Evolutionary conservation across 1,140 invertebrate genomes (phyloP), one percentile per base, ranked within the genome.

Genomic region (Bombus confusus): DNA sequence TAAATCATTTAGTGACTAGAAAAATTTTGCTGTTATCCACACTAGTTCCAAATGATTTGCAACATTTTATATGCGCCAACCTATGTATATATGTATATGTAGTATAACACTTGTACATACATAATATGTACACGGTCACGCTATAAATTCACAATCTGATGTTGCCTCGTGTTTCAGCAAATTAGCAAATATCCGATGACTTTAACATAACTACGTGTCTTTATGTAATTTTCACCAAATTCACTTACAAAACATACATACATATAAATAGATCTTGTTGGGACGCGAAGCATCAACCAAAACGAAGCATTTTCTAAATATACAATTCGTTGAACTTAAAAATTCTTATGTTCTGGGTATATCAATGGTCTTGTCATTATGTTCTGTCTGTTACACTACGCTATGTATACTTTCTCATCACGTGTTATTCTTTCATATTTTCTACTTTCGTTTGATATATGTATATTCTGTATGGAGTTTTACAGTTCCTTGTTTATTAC

Each of bases 61-160:
- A 41, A 77, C 31, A 39, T n/a, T 76, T 76, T 76, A 57, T 41
- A 78, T 37, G 37, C 8, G 12, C n/a, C 37, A 64, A 25, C 37
- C 13, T 34, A 22, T 52, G 28, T 75, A 57, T 59, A 81, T 41
- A 74, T 39, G 62, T 9, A 57, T 41, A 69, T 72, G 59, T 72
- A 92, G 91, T 91, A 91, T 87, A 92, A 93, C 91, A 92, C 91
- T 92, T 39, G 80, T 86, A 86, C 73, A 89, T 84, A 90, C 47
- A 52, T 52, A 52, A 52, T 22, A 52, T 52, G 47, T 81, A 90
- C 83, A 88, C 84, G 78, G 59, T 91, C 88, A 80, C 81, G 66
- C 64, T 85, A 83, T 80, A 79, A 81, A 87, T 84, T 78, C 74
- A 64, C 81, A 71, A 77, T 77, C 79, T 78, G 88, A 80, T 83